A percentile compares a stretch with the other conserved stretches of the same genome.
These are phyloP conservation scores for Colletes collaris DNA, from an alignment of 2,888 invertebrate genomes.

Conservation along the genomic window DNA sequence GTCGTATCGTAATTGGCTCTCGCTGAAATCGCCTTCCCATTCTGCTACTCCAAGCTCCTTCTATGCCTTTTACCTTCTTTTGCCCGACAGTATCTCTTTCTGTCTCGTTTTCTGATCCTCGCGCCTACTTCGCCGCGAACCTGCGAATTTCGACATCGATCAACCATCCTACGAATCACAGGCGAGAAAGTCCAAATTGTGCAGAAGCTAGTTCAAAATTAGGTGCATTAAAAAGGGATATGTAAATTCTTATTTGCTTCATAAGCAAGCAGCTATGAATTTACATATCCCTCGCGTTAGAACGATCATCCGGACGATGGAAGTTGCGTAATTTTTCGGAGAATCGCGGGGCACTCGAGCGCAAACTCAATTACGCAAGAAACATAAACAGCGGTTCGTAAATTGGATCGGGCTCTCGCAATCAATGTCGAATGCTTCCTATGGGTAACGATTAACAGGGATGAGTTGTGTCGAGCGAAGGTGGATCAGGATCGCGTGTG, in stretches of 20 bases:
- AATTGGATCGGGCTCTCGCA: slow-evolving; percentile 10
- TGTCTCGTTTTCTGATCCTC: slow-evolving; percentile 33
- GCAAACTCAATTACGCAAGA: not conserved
- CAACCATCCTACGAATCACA: no score
- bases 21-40: slow-evolving; percentile 62
- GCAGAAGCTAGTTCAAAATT: no score
- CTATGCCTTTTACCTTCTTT: slow-evolving; percentile 10
- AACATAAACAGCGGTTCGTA: slow-evolving; percentile 12
- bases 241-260: no score
- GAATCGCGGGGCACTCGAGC: no score
- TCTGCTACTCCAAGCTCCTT: slow-evolving; percentile 33
- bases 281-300: no score
- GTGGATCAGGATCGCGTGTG: slow-evolving; percentile 62
- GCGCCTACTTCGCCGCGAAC: not conserved
- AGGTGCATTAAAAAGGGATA: no score
- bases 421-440: slow-evolving; percentile 3
- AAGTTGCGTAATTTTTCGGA: no score
- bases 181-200: no score
- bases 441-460: slow-evolving; percentile 11
- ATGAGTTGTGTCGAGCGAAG: slow-evolving; percentile 49
- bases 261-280: no score
- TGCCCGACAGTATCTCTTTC: slow-evolving; percentile 33
- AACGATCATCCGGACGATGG: no score
- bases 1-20: slow-evolving; percentile 76
- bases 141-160: no score